A percentile compares a stretch with the other conserved stretches of the same genome.
Conservation (phyloP, 2,797 vertebrate genomes). For the Mionectes olivaceus region DNA sequence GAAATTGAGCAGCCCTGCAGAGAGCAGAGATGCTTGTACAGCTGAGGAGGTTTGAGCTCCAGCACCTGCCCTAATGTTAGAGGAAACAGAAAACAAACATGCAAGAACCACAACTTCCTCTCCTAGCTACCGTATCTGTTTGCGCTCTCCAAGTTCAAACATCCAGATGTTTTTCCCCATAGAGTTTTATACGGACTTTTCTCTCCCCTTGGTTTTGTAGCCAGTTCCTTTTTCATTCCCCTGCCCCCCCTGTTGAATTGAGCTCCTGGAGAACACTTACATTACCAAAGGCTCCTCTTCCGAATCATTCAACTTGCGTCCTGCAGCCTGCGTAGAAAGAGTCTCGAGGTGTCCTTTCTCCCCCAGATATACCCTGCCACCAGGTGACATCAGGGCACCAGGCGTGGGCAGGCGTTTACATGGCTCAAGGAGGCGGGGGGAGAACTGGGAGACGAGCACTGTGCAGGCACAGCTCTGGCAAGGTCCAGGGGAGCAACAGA, state of each 20-base stretch:
- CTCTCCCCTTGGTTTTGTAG: not conserved
- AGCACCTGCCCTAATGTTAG: not conserved
- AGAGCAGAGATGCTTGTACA: not conserved
- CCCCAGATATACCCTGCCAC: conserved; percentile 63
- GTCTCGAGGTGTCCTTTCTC: conserved; percentile 36
- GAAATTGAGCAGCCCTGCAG: fast-evolving
- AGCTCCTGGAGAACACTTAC: conserved; percentile 57
- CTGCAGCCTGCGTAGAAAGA: not conserved
- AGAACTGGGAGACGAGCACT: not conserved
- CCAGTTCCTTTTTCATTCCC: not conserved
- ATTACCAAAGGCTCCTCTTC: conserved; percentile 26
- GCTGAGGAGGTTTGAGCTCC: not conserved
- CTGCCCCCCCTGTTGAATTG: not conserved
- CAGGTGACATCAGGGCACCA: conserved; percentile 45
- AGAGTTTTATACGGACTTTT: not conserved
- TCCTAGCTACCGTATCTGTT: not conserved
- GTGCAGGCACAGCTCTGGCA: not conserved
- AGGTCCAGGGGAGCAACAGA: not conserved
- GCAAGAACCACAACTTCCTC: not conserved
- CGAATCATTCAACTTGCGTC: not conserved
- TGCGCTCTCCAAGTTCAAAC: not conserved
- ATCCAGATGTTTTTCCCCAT: not conserved
- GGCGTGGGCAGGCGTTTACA: not conserved
- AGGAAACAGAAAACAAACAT: not conserved
- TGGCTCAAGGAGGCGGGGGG: fast-evolving